A percentile compares a stretch with the other conserved stretches of the same genome.
Conservation (phyloP, 64 coral and sea anemone species). For the Hydrozoanthus tunicans region DNA sequence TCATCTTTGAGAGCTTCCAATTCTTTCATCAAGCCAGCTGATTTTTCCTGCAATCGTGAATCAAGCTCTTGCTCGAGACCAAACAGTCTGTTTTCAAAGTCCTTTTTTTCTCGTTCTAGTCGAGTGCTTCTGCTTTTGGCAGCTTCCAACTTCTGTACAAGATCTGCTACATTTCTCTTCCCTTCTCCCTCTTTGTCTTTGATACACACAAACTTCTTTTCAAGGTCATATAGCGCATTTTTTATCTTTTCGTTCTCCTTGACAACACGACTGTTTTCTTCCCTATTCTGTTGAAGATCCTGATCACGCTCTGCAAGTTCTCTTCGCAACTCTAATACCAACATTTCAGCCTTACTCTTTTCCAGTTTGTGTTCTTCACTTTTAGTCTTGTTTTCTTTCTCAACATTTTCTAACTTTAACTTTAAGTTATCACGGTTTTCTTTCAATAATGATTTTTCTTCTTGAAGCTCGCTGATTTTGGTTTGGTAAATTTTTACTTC, state of each 20-base stretch:
- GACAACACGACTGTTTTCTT: slow-evolving; percentile 23
- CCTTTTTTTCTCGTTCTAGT: slow-evolving; percentile 4
- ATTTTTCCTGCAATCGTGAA: slow-evolving; percentile 50
- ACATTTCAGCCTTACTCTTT: slow-evolving; percentile 17
- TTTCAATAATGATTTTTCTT: slow-evolving; percentile 68
- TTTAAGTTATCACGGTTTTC: slow-evolving; percentile 67
- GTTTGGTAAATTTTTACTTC: slow-evolving; percentile 89
- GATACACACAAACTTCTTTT: slow-evolving; percentile 37
- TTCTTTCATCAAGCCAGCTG: slow-evolving; percentile 13
- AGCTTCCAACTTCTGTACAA: neutral
- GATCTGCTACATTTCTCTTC: neutral
- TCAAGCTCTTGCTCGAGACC: neutral
- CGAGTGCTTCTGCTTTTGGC: neutral
- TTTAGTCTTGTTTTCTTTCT: slow-evolving; percentile 27
- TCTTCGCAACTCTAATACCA: slow-evolving; percentile 7
- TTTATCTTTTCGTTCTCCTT: slow-evolving; percentile 41
- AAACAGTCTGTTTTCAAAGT: neutral
- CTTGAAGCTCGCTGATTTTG: slow-evolving; percentile 74
- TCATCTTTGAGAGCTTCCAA: slow-evolving; percentile 1
- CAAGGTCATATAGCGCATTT: slow-evolving; percentile 40
- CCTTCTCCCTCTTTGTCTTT: neutral
- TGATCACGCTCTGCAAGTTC: slow-evolving; percentile 53
- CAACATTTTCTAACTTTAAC: slow-evolving; percentile 40
- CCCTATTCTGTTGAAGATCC: slow-evolving; percentile 58
- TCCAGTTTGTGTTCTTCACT: slow-evolving; percentile 41